Conservation (phyloP, 2,888 invertebrate species). For the Caenorhabditis panamensis region DNA sequence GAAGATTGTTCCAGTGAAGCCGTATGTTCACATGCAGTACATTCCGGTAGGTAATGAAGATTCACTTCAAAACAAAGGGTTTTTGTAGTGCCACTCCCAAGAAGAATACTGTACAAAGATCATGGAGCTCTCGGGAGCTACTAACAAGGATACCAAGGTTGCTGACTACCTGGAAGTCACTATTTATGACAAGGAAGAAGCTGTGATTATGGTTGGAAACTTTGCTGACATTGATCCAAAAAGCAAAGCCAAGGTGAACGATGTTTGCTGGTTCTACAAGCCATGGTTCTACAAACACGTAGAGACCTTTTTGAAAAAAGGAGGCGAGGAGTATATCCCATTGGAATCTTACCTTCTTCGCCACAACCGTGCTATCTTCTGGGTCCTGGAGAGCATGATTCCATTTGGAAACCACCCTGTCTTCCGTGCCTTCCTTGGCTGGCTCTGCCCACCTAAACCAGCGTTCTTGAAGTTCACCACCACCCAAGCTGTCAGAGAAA, state of each 20-base stretch:
- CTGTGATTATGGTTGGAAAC: conserved; percentile 86
- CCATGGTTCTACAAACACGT: conserved; percentile 88
- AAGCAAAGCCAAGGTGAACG: conserved; percentile 81
- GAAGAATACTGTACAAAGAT: conserved; percentile 86
- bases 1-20: conserved; percentile 85
- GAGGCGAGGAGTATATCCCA: conserved; percentile 84
- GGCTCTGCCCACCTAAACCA: conserved; percentile 87
- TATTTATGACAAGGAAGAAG: conserved; percentile 85
- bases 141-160: conserved; percentile 81
- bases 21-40: conserved; percentile 86
- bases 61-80: background rate
- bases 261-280: conserved; percentile 86
- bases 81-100: conserved; percentile 84
- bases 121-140: conserved; percentile 85
- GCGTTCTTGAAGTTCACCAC: conserved; percentile 88
- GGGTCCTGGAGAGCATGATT: conserved; percentile 87
- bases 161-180: conserved; percentile 87
- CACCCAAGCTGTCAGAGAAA: conserved; percentile 86
- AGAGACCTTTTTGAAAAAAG: conserved; percentile 83
- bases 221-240: conserved; percentile 85
- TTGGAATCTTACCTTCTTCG: conserved; percentile 84
- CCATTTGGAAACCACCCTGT: conserved; percentile 86
- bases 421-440: conserved; percentile 85
- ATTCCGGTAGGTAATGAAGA: conserved; percentile 83
- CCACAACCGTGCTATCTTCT: conserved; percentile 86